Percentiles rank a stretch among this genome's conserved stretches.
Evolutionary conservation across 2,113 vertebrate genomes (phyloP).

Genomic region (Pavo muticus): DNA sequence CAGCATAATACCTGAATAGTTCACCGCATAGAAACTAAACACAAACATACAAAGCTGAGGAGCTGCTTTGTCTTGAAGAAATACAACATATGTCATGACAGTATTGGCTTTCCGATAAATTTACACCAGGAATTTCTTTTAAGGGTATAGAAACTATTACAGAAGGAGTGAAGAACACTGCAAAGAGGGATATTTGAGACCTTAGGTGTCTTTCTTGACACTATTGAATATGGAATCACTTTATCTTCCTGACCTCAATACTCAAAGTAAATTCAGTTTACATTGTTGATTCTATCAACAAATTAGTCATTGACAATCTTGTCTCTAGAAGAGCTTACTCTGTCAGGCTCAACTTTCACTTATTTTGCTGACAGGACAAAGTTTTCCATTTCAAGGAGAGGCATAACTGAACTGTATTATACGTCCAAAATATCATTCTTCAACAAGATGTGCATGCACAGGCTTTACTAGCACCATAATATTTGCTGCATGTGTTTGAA

Average conservation of each 20-base stretch:
- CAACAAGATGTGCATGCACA: neutral
- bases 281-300: conserved; percentile 1
- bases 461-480: neutral
- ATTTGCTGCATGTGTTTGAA: neutral
- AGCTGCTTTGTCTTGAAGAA: neutral
- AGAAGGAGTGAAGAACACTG: neutral
- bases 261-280: conserved; percentile 24
- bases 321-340: neutral
- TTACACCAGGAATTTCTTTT: neutral
- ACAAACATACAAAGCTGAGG: neutral
- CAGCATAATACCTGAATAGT: neutral
- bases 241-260: conserved; percentile 7
- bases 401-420: neutral
- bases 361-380: neutral
- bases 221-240: neutral
- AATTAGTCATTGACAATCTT: conserved; percentile 58
- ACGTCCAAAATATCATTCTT: neutral
- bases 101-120: neutral
- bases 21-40: neutral
- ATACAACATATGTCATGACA: neutral
- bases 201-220: neutral
- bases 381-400: neutral
- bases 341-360: conserved; percentile 26
- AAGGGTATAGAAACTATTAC: neutral
- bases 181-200: neutral